phyloP scores from a whole-genome alignment of 2,113 vertebrate genomes.

The Willisornis vidua region DNA sequence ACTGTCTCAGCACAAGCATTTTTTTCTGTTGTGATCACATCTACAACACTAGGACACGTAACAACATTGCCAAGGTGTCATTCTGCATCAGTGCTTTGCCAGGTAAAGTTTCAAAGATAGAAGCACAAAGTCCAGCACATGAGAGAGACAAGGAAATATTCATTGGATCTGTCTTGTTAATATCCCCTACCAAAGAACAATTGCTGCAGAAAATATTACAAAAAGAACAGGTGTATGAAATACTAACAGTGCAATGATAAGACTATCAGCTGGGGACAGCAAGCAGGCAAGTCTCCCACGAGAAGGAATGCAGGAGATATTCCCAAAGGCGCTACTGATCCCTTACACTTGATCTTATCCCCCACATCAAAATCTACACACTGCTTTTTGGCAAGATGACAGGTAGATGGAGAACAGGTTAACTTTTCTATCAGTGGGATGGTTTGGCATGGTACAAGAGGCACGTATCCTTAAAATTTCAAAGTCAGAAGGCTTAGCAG shows the following conservation, averaged over 20 bases:
- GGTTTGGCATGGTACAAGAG: slow-evolving; percentile 19
- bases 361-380: neutral
- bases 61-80: neutral
- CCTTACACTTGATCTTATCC: slow-evolving; percentile 50
- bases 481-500: neutral
- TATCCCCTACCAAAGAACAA: neutral
- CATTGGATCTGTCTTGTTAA: neutral
- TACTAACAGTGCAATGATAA: neutral
- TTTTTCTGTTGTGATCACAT: neutral
- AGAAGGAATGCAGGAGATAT: neutral
- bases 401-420: neutral
- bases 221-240: neutral
- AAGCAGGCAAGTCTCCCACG: slow-evolving; percentile 29
- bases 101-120: neutral
- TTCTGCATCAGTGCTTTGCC: neutral
- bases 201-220: neutral
- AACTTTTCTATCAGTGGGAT: slow-evolving; percentile 3
- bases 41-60: neutral
- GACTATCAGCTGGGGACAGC: neutral
- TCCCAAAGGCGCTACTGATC: slow-evolving; percentile 38
- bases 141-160: neutral
- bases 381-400: slow-evolving; percentile 35
- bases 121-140: neutral
- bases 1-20: neutral
- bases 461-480: neutral